Conservation (phyloP, 2,888 invertebrate genomes). For the Ormyrus thymus region DNA sequence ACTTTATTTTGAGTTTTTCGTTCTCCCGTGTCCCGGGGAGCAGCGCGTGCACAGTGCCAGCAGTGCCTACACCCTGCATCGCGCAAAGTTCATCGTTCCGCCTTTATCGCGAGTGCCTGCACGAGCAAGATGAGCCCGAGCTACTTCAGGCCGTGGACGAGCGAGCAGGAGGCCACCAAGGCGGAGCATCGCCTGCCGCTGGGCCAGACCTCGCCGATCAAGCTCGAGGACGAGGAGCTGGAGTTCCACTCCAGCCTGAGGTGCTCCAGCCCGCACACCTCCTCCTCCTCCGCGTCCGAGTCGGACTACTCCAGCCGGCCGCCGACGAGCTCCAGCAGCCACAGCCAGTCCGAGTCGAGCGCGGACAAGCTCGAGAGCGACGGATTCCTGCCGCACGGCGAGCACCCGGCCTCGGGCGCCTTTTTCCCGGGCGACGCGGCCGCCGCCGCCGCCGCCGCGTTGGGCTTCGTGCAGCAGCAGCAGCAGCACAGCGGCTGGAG, state of each 20-base stretch:
- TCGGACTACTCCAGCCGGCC: too few species aligned
- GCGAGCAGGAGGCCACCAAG: slow-evolving; percentile 36
- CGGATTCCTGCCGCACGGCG: neutral
- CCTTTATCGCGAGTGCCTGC: slow-evolving; percentile 52
- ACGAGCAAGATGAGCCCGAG: slow-evolving; percentile 36
- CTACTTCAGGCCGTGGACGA: slow-evolving; percentile 66
- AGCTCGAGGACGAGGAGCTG: slow-evolving; percentile 38
- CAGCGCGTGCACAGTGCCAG: too few species aligned
- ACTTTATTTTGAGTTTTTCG: too few species aligned
- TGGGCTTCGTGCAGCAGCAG: too few species aligned
- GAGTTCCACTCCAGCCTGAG: neutral
- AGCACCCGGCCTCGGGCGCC: neutral
- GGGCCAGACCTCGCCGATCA: neutral
- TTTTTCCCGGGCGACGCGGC: neutral
- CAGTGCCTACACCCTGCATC: too few species aligned
- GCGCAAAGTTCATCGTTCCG: too few species aligned
- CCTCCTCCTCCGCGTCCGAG: too few species aligned
- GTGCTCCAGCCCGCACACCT: too few species aligned
- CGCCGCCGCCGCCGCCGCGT: neutral
- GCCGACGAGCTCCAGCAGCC: slow-evolving; percentile 29
- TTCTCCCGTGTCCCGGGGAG: too few species aligned
- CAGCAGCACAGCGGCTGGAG: too few species aligned
- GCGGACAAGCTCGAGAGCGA: slow-evolving; percentile 25
- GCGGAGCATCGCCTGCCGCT: slow-evolving; percentile 7
- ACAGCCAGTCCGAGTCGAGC: slow-evolving; percentile 46